These are phyloP conservation scores for Ectropis crepuscularia DNA, from an alignment of 2,888 invertebrate genomes.

Conservation along the genomic window DNA sequence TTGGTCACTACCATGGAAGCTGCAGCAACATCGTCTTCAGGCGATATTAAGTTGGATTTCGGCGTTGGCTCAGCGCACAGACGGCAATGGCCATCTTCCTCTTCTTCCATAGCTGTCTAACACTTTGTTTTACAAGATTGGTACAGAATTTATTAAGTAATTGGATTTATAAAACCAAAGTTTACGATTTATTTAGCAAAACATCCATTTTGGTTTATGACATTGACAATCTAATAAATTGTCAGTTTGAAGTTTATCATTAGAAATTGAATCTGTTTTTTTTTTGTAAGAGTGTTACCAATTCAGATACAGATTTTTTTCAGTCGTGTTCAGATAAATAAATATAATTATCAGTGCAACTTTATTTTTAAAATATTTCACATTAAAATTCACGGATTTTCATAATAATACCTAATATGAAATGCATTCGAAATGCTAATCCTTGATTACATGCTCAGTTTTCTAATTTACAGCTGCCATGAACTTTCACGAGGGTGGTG, in stretches of 20 bases:
- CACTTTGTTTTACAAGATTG: slow-evolving; percentile 23
- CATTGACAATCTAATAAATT: neutral
- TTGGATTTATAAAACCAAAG: neutral
- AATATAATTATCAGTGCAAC: too few species aligned
- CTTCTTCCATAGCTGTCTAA: slow-evolving; percentile 58
- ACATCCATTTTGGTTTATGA: slow-evolving; percentile 21
- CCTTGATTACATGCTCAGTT: too few species aligned
- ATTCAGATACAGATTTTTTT: too few species aligned
- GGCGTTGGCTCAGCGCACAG: slow-evolving; percentile 76
- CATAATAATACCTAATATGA: too few species aligned
- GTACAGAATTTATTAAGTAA: slow-evolving; percentile 5
- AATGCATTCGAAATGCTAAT: too few species aligned
- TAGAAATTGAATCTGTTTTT: neutral
- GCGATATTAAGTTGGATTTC: slow-evolving; percentile 61
- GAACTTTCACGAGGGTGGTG: too few species aligned
- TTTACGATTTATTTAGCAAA: neutral
- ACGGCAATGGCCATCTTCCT: slow-evolving; percentile 68
- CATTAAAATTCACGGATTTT: too few species aligned
- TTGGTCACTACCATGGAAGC: slow-evolving; percentile 68
- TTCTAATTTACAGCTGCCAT: too few species aligned
- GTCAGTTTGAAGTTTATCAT: too few species aligned
- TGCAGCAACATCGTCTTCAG: slow-evolving; percentile 68
- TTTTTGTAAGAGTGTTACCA: too few species aligned
- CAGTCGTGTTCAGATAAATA: too few species aligned
- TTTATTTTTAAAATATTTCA: too few species aligned